A percentile compares a stretch with the other conserved stretches of the same genome.
Evolutionary conservation across 30 jellyfish, hydroid and myxozoan genomes (phyloP).

Genomic region (Hydractinia symbiolongicarpus): DNA sequence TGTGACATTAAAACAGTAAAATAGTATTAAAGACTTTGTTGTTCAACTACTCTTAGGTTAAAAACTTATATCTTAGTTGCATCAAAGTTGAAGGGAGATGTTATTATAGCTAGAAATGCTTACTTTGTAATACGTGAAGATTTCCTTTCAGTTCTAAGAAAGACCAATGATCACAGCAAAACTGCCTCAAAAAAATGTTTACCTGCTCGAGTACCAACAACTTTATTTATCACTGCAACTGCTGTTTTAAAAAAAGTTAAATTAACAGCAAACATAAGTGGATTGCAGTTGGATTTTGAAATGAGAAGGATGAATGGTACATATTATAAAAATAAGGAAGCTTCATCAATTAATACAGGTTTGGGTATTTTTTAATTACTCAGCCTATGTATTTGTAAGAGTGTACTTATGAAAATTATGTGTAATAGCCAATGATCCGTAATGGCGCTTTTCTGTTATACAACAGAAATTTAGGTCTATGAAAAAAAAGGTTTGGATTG

Average conservation of each 20-base stretch:
- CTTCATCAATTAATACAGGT: neutral
- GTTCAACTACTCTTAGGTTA: too few relatives aligned
- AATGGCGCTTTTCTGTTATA: too few relatives aligned
- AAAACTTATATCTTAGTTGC: too few relatives aligned
- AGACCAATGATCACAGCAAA: neutral
- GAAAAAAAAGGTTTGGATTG: too few relatives aligned
- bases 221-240: slow-evolving; percentile 34
- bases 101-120: neutral
- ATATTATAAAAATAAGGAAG: neutral
- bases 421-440: too few relatives aligned
- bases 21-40: too few relatives aligned
- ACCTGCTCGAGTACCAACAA: neutral
- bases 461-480: too few relatives aligned
- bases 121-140: slow-evolving; percentile 1
- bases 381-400: neutral
- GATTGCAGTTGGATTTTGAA: slow-evolving; percentile 62
- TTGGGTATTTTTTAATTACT: neutral
- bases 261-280: slow-evolving; percentile 76
- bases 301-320: slow-evolving; percentile 46
- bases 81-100: neutral
- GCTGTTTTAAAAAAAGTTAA: slow-evolving; percentile 43
- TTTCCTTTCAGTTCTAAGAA: neutral
- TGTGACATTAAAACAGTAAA: too few relatives aligned
- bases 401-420: too few relatives aligned
- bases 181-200: neutral